These are phyloP conservation scores for Platerodrilus igneus DNA, from an alignment of 2,888 invertebrate species.

Conservation along the genomic window DNA sequence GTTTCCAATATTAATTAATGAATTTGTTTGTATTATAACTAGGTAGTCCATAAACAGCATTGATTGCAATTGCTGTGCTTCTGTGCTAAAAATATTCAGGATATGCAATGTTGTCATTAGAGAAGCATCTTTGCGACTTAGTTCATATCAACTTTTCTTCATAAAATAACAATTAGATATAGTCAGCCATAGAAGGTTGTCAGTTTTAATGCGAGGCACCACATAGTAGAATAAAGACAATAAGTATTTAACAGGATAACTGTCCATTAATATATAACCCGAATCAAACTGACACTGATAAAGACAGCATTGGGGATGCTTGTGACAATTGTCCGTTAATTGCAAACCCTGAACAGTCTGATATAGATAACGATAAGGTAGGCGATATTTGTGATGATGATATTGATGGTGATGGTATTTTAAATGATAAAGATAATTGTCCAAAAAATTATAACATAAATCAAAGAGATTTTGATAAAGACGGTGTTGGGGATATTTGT, in stretches of 20 bases:
- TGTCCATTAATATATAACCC: conserved; percentile 64
- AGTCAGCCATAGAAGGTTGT: too few relatives aligned
- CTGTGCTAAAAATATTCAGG: too few relatives aligned
- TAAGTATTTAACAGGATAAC: conserved; percentile 81
- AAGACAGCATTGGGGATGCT: conserved; percentile 74
- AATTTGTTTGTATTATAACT: too few relatives aligned
- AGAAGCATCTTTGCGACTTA: too few relatives aligned
- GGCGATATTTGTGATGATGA: conserved; percentile 87
- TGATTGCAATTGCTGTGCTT: too few relatives aligned
- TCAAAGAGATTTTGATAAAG: conserved; percentile 79
- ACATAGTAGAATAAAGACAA: too few relatives aligned
- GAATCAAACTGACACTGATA: conserved; percentile 72
- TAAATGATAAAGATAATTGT: conserved; percentile 72
- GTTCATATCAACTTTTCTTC: too few relatives aligned
- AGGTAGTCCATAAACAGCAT: too few relatives aligned
- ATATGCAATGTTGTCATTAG: too few relatives aligned
- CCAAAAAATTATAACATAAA: conserved; percentile 65
- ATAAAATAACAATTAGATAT: too few relatives aligned
- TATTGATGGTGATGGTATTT: conserved; percentile 67
- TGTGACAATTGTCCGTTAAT: conserved; percentile 78
- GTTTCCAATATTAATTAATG: too few relatives aligned
- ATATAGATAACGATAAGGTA: conserved; percentile 71
- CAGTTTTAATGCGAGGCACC: too few relatives aligned
- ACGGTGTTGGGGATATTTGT: conserved; percentile 83
- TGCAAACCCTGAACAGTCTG: conserved; percentile 63